These are phyloP conservation scores for Gerris buenoi DNA, from an alignment of 1,140 invertebrate genomes.

Conservation along the genomic window DNA sequence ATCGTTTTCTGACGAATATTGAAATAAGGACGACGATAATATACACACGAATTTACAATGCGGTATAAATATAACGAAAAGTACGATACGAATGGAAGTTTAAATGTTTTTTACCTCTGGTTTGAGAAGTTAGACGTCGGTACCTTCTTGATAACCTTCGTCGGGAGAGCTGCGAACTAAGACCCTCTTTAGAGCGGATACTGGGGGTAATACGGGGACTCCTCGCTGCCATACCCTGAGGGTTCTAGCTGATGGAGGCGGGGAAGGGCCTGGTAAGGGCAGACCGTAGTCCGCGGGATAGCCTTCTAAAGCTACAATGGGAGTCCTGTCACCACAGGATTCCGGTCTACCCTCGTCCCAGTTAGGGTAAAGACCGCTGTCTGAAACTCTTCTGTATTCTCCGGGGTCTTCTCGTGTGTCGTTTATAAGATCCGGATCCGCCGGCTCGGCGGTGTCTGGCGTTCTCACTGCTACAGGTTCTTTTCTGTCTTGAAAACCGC, in stretches of 20 bases:
- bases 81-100: background rate
- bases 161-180: slow-evolving; percentile 68
- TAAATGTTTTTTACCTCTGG: slow-evolving; percentile 11
- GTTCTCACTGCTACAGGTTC: slow-evolving; percentile 7
- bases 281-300: slow-evolving; percentile 66
- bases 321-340: slow-evolving; percentile 48
- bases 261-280: slow-evolving; percentile 38
- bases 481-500: slow-evolving; percentile 17
- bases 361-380: slow-evolving; percentile 47
- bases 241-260: slow-evolving; percentile 47
- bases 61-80: background rate
- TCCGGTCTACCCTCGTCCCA: slow-evolving; percentile 37
- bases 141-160: slow-evolving; percentile 81
- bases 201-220: slow-evolving; percentile 63
- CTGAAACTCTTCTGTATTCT: slow-evolving; percentile 47
- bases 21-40: background rate
- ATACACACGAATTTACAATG: background rate
- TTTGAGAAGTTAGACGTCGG: slow-evolving; percentile 50
- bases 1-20: background rate
- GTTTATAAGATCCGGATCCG: slow-evolving; percentile 66
- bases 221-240: slow-evolving; percentile 70
- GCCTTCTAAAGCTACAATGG: slow-evolving; percentile 48
- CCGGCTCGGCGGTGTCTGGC: slow-evolving; percentile 32
- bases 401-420: slow-evolving; percentile 45
- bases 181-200: slow-evolving; percentile 60